Percentiles rank a stretch among this genome's conserved stretches.
phyloP scores from a whole-genome alignment of 2,888 invertebrate species.

The Phyllotreta cruciferae region DNA sequence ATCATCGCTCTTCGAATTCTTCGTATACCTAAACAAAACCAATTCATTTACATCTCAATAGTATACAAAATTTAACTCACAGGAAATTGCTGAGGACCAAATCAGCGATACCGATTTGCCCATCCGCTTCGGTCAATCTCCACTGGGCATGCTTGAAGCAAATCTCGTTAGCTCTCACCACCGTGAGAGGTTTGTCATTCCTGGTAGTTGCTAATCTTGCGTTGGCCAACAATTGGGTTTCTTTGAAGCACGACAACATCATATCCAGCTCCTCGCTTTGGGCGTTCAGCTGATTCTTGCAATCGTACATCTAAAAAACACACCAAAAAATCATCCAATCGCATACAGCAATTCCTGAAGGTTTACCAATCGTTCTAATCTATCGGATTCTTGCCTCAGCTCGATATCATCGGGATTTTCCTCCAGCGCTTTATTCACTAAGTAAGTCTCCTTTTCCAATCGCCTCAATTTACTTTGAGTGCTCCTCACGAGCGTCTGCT shows the following conservation, averaged over 20 bases:
- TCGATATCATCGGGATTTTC: constrained; percentile 70
- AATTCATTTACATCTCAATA: neutral
- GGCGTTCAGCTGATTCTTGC: constrained; percentile 85
- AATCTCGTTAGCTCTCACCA: constrained; percentile 89
- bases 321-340: neutral
- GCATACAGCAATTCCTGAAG: too few species aligned
- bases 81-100: constrained; percentile 94
- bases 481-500: constrained; percentile 83
- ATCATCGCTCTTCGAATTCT: constrained; percentile 95
- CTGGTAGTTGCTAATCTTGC: constrained; percentile 69
- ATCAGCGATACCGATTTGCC: constrained; percentile 97
- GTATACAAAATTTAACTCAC: too few species aligned
- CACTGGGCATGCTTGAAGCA: constrained; percentile 99
- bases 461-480: constrained; percentile 82
- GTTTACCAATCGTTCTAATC: constrained; percentile 72
- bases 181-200: constrained; percentile 75
- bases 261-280: constrained; percentile 94
- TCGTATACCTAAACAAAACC: constrained; percentile 76
- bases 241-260: constrained; percentile 92
- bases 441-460: constrained; percentile 88
- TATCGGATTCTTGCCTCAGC: constrained; percentile 72
- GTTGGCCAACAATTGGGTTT: constrained; percentile 70
- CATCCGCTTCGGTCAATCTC: constrained; percentile 97
- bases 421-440: constrained; percentile 80
- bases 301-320: constrained; percentile 75